Evolutionary conservation across 2,888 invertebrate genomes (phyloP).

Genomic region (Nephrotoma guestfalica): DNA sequence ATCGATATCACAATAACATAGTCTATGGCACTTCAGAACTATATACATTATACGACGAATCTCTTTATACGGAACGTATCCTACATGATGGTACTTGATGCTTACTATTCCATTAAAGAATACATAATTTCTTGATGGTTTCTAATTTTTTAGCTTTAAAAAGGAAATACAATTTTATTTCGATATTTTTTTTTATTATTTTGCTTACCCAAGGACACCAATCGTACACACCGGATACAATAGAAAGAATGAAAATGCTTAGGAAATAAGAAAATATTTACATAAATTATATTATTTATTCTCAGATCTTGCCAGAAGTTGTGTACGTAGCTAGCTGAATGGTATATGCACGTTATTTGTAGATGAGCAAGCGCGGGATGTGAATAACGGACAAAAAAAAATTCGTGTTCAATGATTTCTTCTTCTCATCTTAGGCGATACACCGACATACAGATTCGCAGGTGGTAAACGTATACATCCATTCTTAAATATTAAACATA

Average conservation of each 20-base stretch:
- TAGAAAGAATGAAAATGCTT: neutral
- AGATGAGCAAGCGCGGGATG: neutral
- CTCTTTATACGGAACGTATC: neutral
- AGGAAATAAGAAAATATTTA: neutral
- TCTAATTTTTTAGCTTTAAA: neutral
- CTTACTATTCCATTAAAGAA: neutral
- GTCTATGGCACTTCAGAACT: neutral
- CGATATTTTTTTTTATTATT: no score
- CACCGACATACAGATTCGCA: no score
- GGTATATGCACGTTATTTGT: neutral
- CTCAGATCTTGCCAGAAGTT: neutral
- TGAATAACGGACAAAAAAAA: no score
- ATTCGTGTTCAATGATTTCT: no score
- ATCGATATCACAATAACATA: neutral
- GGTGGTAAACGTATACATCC: no score
- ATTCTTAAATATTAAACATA: no score
- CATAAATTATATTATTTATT: neutral
- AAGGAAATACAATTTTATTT: neutral
- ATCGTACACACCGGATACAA: neutral
- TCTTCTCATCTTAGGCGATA: no score
- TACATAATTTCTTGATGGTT: neutral
- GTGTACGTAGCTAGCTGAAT: no score
- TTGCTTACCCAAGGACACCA: neutral
- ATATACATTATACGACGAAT: no score
- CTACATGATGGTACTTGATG: neutral